A percentile compares a stretch with the other conserved stretches of the same genome.
Conservation (phyloP, 2,797 vertebrate species). For the Microhierax caerulescens region DNA sequence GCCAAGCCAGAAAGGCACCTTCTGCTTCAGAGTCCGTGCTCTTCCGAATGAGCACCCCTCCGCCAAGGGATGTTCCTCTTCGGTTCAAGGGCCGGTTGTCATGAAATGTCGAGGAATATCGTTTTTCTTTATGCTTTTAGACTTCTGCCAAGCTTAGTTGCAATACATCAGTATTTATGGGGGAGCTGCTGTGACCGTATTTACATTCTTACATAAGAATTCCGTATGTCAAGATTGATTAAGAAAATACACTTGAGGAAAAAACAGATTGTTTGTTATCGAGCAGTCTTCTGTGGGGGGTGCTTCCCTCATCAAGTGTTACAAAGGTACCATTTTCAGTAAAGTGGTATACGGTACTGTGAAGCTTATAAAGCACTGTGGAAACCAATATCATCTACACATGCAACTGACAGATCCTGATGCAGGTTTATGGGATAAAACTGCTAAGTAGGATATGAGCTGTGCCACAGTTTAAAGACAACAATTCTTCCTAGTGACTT, state of each 20-base stretch:
- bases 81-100: background rate
- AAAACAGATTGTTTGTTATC: background rate
- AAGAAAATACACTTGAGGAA: background rate
- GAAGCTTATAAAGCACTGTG: background rate
- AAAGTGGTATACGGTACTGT: background rate
- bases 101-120: background rate
- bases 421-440: background rate
- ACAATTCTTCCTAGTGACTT: background rate
- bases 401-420: background rate
- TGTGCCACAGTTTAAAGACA: background rate
- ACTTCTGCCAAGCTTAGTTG: background rate
- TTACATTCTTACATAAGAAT: background rate
- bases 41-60: background rate
- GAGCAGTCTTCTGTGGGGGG: background rate
- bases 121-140: background rate
- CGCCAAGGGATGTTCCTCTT: background rate
- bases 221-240: background rate
- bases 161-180: background rate
- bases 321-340: background rate
- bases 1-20: background rate
- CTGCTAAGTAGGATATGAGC: background rate
- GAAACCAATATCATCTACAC: background rate
- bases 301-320: background rate
- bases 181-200: background rate
- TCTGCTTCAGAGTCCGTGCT: background rate